Evolutionary conservation across 2,888 invertebrate genomes (phyloP).

Genomic region (Pyrocoelia pectoralis): DNA sequence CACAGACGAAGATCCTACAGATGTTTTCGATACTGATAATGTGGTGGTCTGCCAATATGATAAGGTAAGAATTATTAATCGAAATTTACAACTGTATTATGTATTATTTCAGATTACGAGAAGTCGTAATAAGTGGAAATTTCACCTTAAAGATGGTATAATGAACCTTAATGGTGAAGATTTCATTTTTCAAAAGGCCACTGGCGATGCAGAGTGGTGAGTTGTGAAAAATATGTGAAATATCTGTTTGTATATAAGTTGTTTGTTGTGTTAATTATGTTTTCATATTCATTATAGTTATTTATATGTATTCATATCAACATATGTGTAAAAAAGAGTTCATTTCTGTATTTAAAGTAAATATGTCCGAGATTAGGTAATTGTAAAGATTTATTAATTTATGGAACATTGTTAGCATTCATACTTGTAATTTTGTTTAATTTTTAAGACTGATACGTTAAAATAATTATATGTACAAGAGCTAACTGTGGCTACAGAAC

Average conservation of each 20-base stretch:
- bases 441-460: slow-evolving; percentile 4
- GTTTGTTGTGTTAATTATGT: slow-evolving; percentile 7
- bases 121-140: slow-evolving; percentile 99
- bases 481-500: neutral
- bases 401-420: neutral
- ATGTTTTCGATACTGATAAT: slow-evolving; percentile 98
- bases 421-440: slow-evolving; percentile 1
- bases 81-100: neutral
- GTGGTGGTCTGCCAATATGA: slow-evolving; percentile 99
- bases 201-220: slow-evolving; percentile 99
- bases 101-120: slow-evolving; percentile 80
- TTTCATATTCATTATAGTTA: slow-evolving; percentile 6
- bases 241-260: neutral
- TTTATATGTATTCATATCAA: slow-evolving; percentile 8
- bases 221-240: neutral
- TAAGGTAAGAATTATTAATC: slow-evolving; percentile 70
- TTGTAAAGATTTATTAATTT: neutral
- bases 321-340: neutral
- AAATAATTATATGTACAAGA: neutral
- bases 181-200: slow-evolving; percentile 98
- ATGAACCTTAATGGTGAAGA: slow-evolving; percentile 99
- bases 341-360: neutral
- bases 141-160: slow-evolving; percentile 98
- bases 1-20: slow-evolving; percentile 93
- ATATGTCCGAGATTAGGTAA: neutral